phyloP scores from a whole-genome alignment of 2,888 invertebrate species.

The Drosophila affinis region DNA sequence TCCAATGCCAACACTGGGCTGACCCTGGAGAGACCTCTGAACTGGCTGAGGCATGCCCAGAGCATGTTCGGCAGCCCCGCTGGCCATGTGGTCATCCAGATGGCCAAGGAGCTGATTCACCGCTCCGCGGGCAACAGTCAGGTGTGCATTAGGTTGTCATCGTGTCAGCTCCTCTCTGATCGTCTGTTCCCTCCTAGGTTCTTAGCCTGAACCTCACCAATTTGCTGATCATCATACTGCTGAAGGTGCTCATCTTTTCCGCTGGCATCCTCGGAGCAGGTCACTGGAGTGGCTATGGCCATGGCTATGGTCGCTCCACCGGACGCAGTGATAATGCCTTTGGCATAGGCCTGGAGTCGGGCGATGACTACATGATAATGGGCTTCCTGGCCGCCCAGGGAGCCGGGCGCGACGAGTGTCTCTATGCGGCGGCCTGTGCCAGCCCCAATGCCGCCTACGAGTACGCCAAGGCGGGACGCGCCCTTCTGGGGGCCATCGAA shows the following conservation, averaged over 20 bases:
- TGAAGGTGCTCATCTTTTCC: conserved; percentile 92
- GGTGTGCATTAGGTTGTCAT: conserved; percentile 44
- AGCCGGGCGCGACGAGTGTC: conserved; percentile 88
- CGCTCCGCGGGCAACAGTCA: conserved; percentile 89
- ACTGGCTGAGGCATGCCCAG: conserved; percentile 81
- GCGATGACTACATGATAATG: conserved; percentile 86
- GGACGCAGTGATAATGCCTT: conserved; percentile 66
- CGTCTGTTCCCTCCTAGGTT: conserved; percentile 58
- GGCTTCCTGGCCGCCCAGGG: conserved; percentile 89
- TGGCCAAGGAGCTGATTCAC: conserved; percentile 88
- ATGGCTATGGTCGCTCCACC: conserved; percentile 76
- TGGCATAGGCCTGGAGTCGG: conserved; percentile 85
- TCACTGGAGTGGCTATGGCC: conserved; percentile 86
- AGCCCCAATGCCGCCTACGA: conserved; percentile 88
- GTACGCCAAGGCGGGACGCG: conserved; percentile 91
- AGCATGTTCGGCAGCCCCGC: conserved; percentile 81
- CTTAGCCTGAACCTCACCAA: conserved; percentile 93
- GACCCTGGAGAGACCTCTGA: conserved; percentile 35
- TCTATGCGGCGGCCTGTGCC: conserved; percentile 90
- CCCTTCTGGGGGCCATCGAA: conserved; percentile 89
- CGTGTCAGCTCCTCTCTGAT: background rate
- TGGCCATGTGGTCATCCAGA: conserved; percentile 83
- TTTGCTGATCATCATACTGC: conserved; percentile 89
- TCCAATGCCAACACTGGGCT: background rate
- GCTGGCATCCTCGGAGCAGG: conserved; percentile 91